Evolutionary conservation across 2,113 vertebrate genomes (phyloP).

Genomic region (Ceyx margarethae): DNA sequence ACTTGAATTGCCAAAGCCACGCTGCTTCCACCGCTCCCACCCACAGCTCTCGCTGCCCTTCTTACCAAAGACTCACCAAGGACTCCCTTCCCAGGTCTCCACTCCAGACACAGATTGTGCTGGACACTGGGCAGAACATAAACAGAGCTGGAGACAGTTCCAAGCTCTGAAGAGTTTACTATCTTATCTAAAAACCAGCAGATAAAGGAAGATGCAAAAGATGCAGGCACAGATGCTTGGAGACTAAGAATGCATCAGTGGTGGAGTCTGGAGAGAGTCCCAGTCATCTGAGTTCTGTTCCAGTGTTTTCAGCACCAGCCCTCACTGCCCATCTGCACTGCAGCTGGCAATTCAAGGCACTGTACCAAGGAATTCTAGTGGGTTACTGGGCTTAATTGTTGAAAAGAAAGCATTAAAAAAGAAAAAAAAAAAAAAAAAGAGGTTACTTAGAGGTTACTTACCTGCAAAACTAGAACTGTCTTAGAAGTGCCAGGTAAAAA

Average conservation of each 20-base stretch:
- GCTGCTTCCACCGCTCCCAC: neutral
- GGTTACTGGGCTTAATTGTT: neutral
- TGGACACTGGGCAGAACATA: neutral
- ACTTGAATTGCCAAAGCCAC: neutral
- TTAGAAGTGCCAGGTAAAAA: neutral
- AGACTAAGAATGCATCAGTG: neutral
- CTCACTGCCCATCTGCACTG: neutral
- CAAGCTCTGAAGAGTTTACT: neutral
- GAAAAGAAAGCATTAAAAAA: neutral
- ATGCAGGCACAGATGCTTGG: neutral
- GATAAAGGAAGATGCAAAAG: neutral
- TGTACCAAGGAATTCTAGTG: neutral
- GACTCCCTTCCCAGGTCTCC: neutral
- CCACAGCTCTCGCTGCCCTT: neutral
- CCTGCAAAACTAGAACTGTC: neutral
- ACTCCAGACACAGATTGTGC: neutral
- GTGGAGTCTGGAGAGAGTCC: neutral
- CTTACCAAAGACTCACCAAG: neutral
- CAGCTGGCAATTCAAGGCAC: neutral
- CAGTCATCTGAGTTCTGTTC: neutral
- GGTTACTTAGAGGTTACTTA: neutral
- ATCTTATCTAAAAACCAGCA: neutral
- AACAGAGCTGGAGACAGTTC: neutral
- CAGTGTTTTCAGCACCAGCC: neutral
- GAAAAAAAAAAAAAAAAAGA: neutral